phyloP scores from a whole-genome alignment of 2,797 vertebrate species.

The Coendou prehensilis region DNA sequence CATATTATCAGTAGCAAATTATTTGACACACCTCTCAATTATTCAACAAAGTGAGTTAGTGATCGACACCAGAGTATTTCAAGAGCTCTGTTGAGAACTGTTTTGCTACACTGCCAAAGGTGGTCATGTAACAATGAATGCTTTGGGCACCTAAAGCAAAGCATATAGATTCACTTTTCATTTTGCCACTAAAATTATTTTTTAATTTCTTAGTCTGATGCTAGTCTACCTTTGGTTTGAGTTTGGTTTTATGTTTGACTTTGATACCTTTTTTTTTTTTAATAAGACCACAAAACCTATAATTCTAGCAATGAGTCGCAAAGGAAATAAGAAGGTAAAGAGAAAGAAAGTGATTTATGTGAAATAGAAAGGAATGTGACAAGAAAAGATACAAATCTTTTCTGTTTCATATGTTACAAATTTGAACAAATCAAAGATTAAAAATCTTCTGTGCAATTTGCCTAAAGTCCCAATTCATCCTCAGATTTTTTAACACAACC shows the following conservation, averaged over 20 bases:
- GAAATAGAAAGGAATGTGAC: slow-evolving; percentile 79
- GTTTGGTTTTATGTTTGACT: slow-evolving; percentile 49
- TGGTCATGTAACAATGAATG: not conserved
- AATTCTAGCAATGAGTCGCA: slow-evolving; percentile 67
- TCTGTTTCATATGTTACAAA: slow-evolving; percentile 81
- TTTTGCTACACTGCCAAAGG: not conserved
- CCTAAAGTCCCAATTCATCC: slow-evolving; percentile 86
- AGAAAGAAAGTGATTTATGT: slow-evolving; percentile 73
- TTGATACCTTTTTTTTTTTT: slow-evolving; percentile 61
- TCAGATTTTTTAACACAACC: slow-evolving; percentile 87
- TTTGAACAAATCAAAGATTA: slow-evolving; percentile 87
- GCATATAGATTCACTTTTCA: not conserved
- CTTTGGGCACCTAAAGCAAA: slow-evolving; percentile 1
- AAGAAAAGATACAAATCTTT: slow-evolving; percentile 80
- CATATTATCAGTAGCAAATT: not conserved
- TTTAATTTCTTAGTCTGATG: not conserved
- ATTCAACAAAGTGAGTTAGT: not conserved
- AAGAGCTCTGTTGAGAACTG: not conserved
- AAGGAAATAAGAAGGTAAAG: slow-evolving; percentile 57
- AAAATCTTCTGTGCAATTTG: slow-evolving; percentile 87
- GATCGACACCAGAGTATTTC: not conserved
- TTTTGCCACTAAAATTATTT: slow-evolving; percentile 6
- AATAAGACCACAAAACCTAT: slow-evolving; percentile 43
- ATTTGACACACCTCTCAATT: not conserved
- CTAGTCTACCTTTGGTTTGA: not conserved